Conservation (phyloP, 2,888 invertebrate genomes). For the Alitta virens region DNA sequence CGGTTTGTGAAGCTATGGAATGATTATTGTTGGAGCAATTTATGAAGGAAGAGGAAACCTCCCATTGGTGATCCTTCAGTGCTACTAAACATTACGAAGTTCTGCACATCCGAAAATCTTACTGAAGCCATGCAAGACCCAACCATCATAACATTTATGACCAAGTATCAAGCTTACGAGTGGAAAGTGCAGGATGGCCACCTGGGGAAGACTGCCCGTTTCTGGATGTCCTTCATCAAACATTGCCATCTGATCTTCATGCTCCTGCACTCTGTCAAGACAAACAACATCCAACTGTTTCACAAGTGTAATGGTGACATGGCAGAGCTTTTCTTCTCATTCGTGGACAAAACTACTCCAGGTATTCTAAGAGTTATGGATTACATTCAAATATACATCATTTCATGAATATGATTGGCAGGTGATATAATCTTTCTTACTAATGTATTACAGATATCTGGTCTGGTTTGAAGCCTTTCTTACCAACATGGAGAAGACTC, state of each 20-base stretch:
- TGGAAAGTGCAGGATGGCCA: conserved; percentile 7
- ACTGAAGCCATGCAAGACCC: neutral
- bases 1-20: conserved; percentile 4
- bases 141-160: neutral
- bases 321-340: conserved; percentile 16
- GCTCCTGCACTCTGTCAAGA: conserved; percentile 12
- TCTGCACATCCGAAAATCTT: conserved; percentile 5
- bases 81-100: conserved; percentile 3
- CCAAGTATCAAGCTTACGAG: conserved; percentile 6
- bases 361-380: neutral
- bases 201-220: conserved; percentile 12
- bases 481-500: conserved; percentile 9
- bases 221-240: conserved; percentile 10
- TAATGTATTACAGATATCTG: conserved; percentile 6
- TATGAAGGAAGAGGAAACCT: neutral
- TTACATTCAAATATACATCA: no score
- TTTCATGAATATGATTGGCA: no score
- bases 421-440: no score
- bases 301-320: conserved; percentile 15
- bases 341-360: conserved; percentile 15
- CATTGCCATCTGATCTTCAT: conserved; percentile 5
- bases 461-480: conserved; percentile 13
- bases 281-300: conserved; percentile 10
- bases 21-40: neutral
- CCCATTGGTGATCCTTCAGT: neutral